Conservation (phyloP, 2,113 vertebrate species). For the Elephas maximus region DNA sequence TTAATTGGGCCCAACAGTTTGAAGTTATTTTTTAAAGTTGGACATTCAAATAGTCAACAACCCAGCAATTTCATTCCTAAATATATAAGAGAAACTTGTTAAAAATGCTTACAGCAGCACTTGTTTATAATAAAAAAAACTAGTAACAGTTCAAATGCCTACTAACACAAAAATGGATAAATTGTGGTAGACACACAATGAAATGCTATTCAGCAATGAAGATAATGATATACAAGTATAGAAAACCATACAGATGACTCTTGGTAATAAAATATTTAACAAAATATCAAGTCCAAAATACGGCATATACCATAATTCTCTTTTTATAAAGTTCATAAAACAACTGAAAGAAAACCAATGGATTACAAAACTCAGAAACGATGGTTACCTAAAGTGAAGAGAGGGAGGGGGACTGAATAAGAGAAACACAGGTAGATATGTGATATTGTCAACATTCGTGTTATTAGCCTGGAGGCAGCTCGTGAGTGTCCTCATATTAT, state of each 20-base stretch:
- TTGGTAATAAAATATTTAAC: constrained; percentile 13
- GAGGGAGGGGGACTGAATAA: neutral
- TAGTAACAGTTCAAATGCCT: neutral
- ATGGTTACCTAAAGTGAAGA: neutral
- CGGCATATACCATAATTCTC: neutral
- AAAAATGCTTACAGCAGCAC: neutral
- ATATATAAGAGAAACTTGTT: neutral
- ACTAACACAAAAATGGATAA: neutral
- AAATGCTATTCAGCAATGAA: neutral
- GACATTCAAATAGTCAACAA: constrained; percentile 6
- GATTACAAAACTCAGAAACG: neutral
- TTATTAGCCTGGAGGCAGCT: neutral
- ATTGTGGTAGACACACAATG: neutral
- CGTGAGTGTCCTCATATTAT: neutral
- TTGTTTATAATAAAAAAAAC: constrained; percentile 47
- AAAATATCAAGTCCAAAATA: neutral
- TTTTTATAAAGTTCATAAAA: neutral
- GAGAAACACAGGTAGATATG: neutral
- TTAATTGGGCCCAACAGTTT: neutral
- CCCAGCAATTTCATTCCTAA: neutral
- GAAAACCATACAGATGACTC: neutral
- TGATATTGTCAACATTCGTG: neutral
- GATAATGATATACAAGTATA: neutral
- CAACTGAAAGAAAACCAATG: neutral
- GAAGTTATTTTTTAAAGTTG: constrained; percentile 20